Evolutionary conservation across 2,113 vertebrate genomes (phyloP).

Genomic region (Oenanthe melanoleuca): DNA sequence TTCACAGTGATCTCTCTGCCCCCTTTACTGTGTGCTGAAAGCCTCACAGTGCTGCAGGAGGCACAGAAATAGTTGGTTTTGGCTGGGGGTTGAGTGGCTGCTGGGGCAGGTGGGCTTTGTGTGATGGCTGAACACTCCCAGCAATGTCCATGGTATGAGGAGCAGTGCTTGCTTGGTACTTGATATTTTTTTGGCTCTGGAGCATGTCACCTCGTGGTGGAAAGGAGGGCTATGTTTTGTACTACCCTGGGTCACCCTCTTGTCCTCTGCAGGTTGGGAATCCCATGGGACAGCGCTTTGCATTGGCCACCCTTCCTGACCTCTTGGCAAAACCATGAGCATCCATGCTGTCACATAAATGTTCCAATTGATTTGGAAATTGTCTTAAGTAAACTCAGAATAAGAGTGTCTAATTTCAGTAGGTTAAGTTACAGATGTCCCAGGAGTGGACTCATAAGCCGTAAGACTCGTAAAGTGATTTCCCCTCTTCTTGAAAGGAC

Average conservation of each 20-base stretch:
- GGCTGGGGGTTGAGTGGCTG: not conserved
- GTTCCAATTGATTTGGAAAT: not conserved
- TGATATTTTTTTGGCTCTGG: not conserved
- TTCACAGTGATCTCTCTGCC: not conserved
- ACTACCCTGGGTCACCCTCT: not conserved
- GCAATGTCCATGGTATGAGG: accelerated
- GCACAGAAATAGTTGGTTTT: not conserved
- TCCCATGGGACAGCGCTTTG: accelerated
- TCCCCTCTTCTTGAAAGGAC: not conserved
- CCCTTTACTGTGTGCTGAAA: accelerated
- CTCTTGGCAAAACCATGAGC: not conserved
- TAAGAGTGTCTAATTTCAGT: not conserved
- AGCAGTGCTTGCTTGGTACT: not conserved
- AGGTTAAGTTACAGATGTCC: not conserved
- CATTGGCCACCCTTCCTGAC: not conserved
- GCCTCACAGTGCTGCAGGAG: not conserved
- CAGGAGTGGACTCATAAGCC: not conserved
- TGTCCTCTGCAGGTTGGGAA: accelerated
- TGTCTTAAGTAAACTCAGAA: not conserved
- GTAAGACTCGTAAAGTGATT: not conserved
- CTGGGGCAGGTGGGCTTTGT: accelerated
- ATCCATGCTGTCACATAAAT: accelerated
- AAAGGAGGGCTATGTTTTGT: not conserved
- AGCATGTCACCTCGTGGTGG: not conserved
- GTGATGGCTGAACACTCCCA: not conserved